Conservation (phyloP, 2,797 vertebrate species). For the Chaenodraco wilsoni region DNA sequence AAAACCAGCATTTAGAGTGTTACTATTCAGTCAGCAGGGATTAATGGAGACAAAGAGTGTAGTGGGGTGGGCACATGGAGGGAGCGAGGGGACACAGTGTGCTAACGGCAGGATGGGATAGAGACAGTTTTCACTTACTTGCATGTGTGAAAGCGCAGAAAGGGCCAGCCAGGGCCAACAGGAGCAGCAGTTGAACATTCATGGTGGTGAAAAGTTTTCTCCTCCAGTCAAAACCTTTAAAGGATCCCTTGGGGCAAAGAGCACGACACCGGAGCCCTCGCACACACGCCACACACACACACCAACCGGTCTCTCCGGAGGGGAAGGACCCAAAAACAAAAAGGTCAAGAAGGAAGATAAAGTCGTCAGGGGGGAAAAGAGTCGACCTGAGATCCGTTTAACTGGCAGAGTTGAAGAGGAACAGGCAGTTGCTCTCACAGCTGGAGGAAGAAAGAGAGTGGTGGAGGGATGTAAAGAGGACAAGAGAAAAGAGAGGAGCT, state of each 20-base stretch:
- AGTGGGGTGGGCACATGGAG: slow-evolving; percentile 70
- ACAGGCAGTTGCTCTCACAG: not conserved
- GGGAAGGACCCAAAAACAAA: slow-evolving; percentile 33
- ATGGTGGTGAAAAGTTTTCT: slow-evolving; percentile 69
- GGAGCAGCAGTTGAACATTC: slow-evolving; percentile 80
- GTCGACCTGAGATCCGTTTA: slow-evolving; percentile 23
- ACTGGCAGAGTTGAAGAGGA: slow-evolving; percentile 21
- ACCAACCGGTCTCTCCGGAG: slow-evolving; percentile 42
- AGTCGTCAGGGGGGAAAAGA: slow-evolving; percentile 19
- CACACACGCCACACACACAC: slow-evolving; percentile 46
- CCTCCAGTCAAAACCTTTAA: slow-evolving; percentile 56
- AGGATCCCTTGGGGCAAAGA: slow-evolving; percentile 59
- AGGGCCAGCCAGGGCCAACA: slow-evolving; percentile 78
- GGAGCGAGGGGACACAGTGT: slow-evolving; percentile 68
- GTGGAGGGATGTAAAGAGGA: slow-evolving; percentile 65
- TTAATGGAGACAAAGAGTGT: slow-evolving; percentile 74
- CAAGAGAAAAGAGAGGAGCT: slow-evolving; percentile 57
- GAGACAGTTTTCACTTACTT: slow-evolving; percentile 78
- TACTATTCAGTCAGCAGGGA: slow-evolving; percentile 43
- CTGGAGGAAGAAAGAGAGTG: slow-evolving; percentile 32
- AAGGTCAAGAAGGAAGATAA: slow-evolving; percentile 36
- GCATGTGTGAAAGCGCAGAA: slow-evolving; percentile 77
- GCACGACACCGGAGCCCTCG: slow-evolving; percentile 53
- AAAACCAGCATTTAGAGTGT: slow-evolving; percentile 16
- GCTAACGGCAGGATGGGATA: slow-evolving; percentile 59